Evolutionary conservation across 1,140 invertebrate genomes (phyloP).

Genomic region (Himalopsyche phryganea): DNA sequence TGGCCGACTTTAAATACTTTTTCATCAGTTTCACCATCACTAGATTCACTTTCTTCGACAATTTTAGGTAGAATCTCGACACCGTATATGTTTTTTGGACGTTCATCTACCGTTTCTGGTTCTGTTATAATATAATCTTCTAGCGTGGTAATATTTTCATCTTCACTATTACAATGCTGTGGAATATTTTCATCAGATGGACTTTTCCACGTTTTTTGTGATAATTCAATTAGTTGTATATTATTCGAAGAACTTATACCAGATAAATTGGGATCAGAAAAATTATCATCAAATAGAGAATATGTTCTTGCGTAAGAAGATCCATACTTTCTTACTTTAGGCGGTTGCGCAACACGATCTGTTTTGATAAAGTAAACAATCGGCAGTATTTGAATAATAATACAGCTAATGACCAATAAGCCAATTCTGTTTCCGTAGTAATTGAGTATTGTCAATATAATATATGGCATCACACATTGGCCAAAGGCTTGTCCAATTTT

Average conservation of each 20-base stretch:
- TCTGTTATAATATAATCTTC: slow-evolving; percentile 3
- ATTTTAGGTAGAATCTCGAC: slow-evolving; percentile 51
- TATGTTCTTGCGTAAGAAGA: slow-evolving; percentile 45
- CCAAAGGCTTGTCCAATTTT: slow-evolving; percentile 46
- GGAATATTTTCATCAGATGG: slow-evolving; percentile 46
- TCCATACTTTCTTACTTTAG: slow-evolving; percentile 41
- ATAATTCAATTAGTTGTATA: slow-evolving; percentile 44
- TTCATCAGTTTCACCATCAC: slow-evolving; percentile 43
- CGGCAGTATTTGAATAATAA: slow-evolving; percentile 47
- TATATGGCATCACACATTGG: slow-evolving; percentile 44
- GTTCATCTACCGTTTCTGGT: slow-evolving; percentile 37
- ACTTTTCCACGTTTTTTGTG: slow-evolving; percentile 49
- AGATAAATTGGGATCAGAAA: slow-evolving; percentile 19
- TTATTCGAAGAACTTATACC: slow-evolving; percentile 38
- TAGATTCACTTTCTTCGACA: slow-evolving; percentile 48
- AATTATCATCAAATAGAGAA: slow-evolving; percentile 41
- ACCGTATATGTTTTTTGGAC: slow-evolving; percentile 44
- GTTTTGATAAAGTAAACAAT: slow-evolving; percentile 43
- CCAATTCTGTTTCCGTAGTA: slow-evolving; percentile 42
- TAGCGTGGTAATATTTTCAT: slow-evolving; percentile 33
- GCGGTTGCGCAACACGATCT: slow-evolving; percentile 37
- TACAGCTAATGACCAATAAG: slow-evolving; percentile 41
- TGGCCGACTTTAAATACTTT: slow-evolving; percentile 16
- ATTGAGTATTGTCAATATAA: slow-evolving; percentile 43
- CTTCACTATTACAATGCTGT: slow-evolving; percentile 35